Base-by-base conservation (phyloP, 2,888 invertebrate genomes). In the Cataglyphis cursor region DNA sequence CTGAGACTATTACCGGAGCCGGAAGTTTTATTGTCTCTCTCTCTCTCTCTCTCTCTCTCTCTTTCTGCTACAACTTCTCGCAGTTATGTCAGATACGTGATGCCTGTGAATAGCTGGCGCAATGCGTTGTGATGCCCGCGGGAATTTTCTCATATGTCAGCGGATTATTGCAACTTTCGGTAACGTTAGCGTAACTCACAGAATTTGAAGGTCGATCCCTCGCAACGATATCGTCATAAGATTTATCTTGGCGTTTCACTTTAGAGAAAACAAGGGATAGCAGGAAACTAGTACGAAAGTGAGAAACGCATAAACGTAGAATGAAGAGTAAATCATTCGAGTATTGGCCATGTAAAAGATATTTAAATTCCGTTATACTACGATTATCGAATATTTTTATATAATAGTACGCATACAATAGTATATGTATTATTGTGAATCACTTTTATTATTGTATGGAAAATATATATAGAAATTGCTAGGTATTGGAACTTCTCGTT, bases 121-220 rank as follows among this genome's bases (percentile, higher is more conserved):
- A 65, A 75, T 75, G 31, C 65, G 64, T 75, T 75, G 74, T 75
- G 31, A 31, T 21, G 64, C 21, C 18, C 64, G 64, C 74, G 65
- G 74, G 74, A 75, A 75, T 48, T 75, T 18, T 64, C 64, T 48
- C 74, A 75, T 48, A 21, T 75, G 48, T 24, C 74, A 48, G 10
- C 74, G 44, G 44, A 74, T 75, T 64, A 64, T 75, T 75, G 64
- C 64, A 41, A 31, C 18, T 74, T 74, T 64, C 64, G 31, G 35
- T 48, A 21, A 35, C 65, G 35, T 64, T 61, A 64, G 31, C 41
- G 44, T 8, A 28, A 1, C 41, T 73, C 28, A 28, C 41, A 44
- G 15, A 28, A 74, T 6, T 31, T 15, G 5, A 44, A 62, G 62
- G 15, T 44, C 62, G 61, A 74, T 74, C 62, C 5, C 41, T 21